Evolutionary conservation across 1,140 invertebrate genomes (phyloP), one percentile per base, ranked within the genome.

Genomic region (Heterodera carotae): DNA sequence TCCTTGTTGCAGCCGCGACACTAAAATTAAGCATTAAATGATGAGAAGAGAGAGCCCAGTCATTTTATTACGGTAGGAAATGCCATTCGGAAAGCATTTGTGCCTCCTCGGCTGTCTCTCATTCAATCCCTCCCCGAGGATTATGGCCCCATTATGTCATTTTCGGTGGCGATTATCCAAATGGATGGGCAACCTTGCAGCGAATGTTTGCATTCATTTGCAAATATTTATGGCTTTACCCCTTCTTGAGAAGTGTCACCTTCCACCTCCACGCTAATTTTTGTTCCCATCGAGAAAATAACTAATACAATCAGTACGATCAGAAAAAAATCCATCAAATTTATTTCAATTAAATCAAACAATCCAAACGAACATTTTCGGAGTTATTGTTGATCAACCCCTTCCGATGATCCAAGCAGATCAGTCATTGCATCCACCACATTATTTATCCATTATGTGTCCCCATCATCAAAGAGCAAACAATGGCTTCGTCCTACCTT

Each of bases 151-250:
- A n/a, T n/a, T n/a, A n/a, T n/a, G n/a, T n/a, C n/a, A n/a, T n/a
- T n/a, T n/a, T n/a, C n/a, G n/a, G n/a, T 8, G n/a, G 60, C 60
- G 60, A 62, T 62, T 15, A 62, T 62, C 60, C 60, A 62, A 8
- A 43, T 18, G 60, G 29, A 62, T 62, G 60, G 60, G 60, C 60
- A 31, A 25, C 12, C 62, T n/a, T 31, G 2, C 62, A 66, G 25
- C 29, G 8, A 66, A 34, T 66, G 62, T 66, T 66, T 66, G 29
- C 62, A 18, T 66, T 62, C 60, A 34, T 66, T 66, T 66, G 62
- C 62, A 66, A 66, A 66, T 62, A 62, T 66, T 66, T 66, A 66
- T 34, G 62, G 62, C 62, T 56, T 56, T 56, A 22, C 48, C 48
- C n/a, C n/a, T n/a, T n/a, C n/a, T 56, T 56, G 15, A 5, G 48